Base-by-base conservation (phyloP, 2,888 invertebrate genomes). In the Crematogaster levior region DNA sequence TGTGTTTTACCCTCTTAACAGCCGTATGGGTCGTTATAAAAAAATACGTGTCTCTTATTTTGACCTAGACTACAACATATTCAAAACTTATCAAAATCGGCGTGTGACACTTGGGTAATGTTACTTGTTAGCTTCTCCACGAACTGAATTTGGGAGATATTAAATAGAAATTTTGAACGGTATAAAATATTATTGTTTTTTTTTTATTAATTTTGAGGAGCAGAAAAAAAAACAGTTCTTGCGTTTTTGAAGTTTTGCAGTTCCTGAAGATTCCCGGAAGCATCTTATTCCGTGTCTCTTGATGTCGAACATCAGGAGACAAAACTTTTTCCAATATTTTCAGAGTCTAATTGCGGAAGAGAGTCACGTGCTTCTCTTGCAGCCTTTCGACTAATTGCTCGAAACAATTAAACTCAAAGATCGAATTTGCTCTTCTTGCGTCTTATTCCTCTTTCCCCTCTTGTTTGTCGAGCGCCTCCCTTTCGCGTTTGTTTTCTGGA, bases 401-500 rank as follows among this genome's bases (percentile, higher is more conserved):
- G 73, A 56, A 56, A 79, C 73, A 73, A 79, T 79, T 79, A 79
- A 79, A 56, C 24, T 24, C 43, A 9, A 72, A 43, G 56, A 56
- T 79, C 73, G 73, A 79, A 56, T 70, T 30, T 21, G 43, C 74
- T 27, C 12, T 56, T 75, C 72, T 72, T 51, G 75, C 51, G 6
- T n/a, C 21, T 24, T 18, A 37, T 12, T 24, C 18, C 10, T 1
- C 21, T 48, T 27, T 48, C 10, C 40, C 30, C 43, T 34, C 30
- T 58, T 63, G 53, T 75, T 81, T 58, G 21, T 46, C 9, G 21
- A 61, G 24, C 53, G 21, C 37, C 10, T 15, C 48, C 24, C 70
- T 75, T 40, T 40, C 77, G 56, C 77, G 43, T 79, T 65, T 79
- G 74, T 79, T 79, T 79, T 72, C 77, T 43, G 12, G 30, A 61